A percentile compares a stretch with the other conserved stretches of the same genome.
Conservation (phyloP, 2,888 invertebrate species). For the Rotaria macrura region DNA sequence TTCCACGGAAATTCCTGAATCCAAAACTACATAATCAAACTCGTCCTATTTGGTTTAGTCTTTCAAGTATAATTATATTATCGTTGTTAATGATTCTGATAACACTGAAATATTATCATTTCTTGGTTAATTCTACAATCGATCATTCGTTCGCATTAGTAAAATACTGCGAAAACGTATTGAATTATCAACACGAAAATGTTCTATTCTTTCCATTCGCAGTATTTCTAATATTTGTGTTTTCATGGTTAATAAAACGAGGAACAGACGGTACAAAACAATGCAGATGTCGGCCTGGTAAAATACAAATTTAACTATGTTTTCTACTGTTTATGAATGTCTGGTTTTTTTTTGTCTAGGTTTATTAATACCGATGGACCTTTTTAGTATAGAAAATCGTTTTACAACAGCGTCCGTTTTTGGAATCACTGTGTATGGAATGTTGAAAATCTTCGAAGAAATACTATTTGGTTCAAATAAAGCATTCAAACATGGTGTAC, state of each 20-base stretch:
- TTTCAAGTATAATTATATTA: too few species aligned
- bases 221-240: not conserved
- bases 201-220: not conserved
- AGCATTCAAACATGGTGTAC: not conserved
- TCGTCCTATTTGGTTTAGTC: too few species aligned
- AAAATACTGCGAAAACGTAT: not conserved
- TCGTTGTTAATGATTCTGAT: too few species aligned
- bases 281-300: not conserved
- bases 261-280: not conserved
- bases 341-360: not conserved
- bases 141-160: slow-evolving; percentile 18
- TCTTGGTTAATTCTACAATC: not conserved
- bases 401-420: not conserved
- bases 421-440: not conserved
- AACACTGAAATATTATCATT: too few species aligned
- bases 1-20: too few species aligned
- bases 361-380: not conserved
- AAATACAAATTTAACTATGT: too few species aligned
- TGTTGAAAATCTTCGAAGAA: slow-evolving; percentile 14
- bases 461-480: not conserved
- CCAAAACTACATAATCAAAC: too few species aligned
- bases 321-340: too few species aligned
- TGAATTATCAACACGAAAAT: not conserved
- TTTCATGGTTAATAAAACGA: not conserved
- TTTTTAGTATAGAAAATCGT: not conserved